A percentile compares a stretch with the other conserved stretches of the same genome.
phyloP scores from a whole-genome alignment of 2,113 vertebrate genomes.

The Nothoprocta perdicaria region DNA sequence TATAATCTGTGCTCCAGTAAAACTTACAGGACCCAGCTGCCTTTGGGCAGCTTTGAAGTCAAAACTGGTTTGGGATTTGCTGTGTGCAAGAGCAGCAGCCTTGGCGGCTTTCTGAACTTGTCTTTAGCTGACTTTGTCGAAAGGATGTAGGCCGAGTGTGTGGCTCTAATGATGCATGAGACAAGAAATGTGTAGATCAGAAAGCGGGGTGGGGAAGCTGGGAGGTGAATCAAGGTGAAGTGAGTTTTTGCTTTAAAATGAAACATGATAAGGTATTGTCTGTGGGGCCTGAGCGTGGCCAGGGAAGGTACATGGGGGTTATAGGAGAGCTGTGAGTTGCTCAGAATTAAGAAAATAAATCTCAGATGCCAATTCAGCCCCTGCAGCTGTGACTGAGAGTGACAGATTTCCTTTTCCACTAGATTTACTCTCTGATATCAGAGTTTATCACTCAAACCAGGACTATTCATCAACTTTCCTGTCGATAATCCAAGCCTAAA shows the following conservation, averaged over 20 bases:
- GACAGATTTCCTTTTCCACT: conserved; percentile 80
- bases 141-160: neutral
- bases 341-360: conserved; percentile 75
- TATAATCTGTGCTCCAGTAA: neutral
- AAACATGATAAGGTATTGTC: neutral
- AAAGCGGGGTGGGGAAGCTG: neutral
- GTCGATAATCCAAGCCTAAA: conserved; percentile 78
- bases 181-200: neutral
- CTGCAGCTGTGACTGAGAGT: conserved; percentile 67
- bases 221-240: neutral
- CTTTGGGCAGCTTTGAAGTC: neutral
- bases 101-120: neutral
- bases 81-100: neutral
- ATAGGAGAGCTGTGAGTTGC: neutral
- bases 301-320: neutral
- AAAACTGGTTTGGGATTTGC: neutral
- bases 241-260: neutral
- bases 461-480: conserved; percentile 77
- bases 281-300: neutral
- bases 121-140: neutral
- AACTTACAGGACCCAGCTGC: neutral
- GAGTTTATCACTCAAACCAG: conserved; percentile 84
- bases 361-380: conserved; percentile 25
- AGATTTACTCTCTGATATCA: conserved; percentile 87
- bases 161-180: neutral